phyloP scores from a whole-genome alignment of 2,888 invertebrate genomes.

The Lumbricus terrestris region DNA sequence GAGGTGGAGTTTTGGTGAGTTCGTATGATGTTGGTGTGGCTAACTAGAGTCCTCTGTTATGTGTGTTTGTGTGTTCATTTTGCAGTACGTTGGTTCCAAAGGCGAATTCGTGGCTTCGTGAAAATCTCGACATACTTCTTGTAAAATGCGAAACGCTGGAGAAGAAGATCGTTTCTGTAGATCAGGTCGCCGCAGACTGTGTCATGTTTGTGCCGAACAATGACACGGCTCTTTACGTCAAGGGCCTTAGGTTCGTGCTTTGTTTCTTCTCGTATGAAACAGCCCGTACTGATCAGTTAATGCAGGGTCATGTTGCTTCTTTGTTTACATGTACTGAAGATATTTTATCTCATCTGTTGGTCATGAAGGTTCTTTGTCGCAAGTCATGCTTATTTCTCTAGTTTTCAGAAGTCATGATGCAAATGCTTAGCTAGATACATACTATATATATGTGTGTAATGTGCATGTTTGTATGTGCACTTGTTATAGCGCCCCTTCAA shows the following conservation, averaged over 20 bases:
- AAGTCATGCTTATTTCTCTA: no score
- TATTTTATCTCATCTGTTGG: neutral
- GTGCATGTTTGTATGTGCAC: no score
- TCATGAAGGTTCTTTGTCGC: no score
- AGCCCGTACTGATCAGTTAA: neutral
- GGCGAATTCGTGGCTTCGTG: conserved; percentile 40
- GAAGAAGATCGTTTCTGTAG: conserved; percentile 35
- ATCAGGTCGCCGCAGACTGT: conserved; percentile 34
- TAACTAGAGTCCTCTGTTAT: no score
- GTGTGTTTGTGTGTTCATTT: neutral
- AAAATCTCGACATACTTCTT: conserved; percentile 36
- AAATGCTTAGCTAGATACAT: neutral
- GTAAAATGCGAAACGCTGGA: conserved; percentile 42
- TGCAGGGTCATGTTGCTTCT: neutral
- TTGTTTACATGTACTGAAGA: neutral
- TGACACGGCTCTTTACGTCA: conserved; percentile 37
- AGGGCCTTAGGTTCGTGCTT: conserved; percentile 38
- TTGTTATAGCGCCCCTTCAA: no score
- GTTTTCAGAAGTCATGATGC: no score
- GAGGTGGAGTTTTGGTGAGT: no score
- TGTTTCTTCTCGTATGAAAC: neutral
- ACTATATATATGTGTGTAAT: neutral
- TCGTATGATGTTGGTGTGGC: no score
- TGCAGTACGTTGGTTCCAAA: conserved; percentile 38
- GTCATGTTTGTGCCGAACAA: conserved; percentile 37